Evolutionary conservation across 2,113 vertebrate genomes (phyloP).

Genomic region (Myotis lucifugus): DNA sequence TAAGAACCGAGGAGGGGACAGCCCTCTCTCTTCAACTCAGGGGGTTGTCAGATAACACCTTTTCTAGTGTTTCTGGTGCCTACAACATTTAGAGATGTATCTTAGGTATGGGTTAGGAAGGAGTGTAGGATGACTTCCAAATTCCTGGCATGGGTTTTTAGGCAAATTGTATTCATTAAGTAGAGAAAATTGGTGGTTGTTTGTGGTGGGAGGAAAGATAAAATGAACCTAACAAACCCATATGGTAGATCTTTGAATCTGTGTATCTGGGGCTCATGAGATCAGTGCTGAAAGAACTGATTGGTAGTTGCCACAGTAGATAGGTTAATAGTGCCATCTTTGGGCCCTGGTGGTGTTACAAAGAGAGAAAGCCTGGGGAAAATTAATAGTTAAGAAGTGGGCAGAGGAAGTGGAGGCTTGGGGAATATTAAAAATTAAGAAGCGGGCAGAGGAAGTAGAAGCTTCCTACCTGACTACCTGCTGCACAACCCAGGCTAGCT

Average conservation of each 20-base stretch:
- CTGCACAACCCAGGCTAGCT: neutral
- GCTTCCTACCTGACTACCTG: slow-evolving; percentile 13
- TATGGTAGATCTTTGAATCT: neutral
- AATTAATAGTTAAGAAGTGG: neutral
- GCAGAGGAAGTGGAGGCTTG: neutral
- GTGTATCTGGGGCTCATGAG: neutral
- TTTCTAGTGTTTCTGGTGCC: too few species aligned
- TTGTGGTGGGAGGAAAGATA: neutral
- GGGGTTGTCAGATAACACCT: too few species aligned
- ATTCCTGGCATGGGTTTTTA: neutral
- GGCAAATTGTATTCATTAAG: neutral
- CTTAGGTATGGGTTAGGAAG: neutral
- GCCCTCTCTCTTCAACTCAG: too few species aligned
- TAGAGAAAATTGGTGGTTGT: neutral
- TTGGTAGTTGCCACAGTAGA: neutral
- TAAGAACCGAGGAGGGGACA: too few species aligned
- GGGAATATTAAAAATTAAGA: slow-evolving; percentile 24
- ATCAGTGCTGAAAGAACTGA: neutral
- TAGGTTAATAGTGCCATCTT: neutral
- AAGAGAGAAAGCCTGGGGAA: neutral
- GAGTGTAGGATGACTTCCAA: neutral
- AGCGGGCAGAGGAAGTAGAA: neutral
- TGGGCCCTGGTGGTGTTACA: neutral
- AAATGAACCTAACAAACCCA: neutral
- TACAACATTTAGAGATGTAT: too few species aligned